These are phyloP conservation scores for Tetrax tetrax DNA, from an alignment of 2,113 vertebrate genomes.

Conservation along the genomic window DNA sequence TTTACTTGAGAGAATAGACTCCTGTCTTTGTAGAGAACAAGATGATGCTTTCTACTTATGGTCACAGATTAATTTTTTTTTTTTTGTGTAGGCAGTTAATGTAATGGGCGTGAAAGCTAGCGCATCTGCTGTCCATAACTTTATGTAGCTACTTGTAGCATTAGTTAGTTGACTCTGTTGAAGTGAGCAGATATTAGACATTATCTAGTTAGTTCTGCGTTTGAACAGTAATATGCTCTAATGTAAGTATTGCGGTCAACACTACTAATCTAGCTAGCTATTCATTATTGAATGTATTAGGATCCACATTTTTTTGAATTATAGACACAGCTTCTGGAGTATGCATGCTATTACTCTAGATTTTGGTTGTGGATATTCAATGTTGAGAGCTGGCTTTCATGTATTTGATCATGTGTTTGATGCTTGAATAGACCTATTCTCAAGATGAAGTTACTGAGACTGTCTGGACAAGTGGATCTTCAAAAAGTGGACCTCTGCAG, in stretches of 20 bases:
- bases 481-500: conserved; percentile 82
- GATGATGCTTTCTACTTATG: not conserved
- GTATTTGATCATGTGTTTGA: conserved; percentile 74
- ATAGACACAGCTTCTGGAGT: not conserved
- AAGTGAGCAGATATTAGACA: not conserved
- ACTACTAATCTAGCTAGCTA: not conserved
- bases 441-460: conserved; percentile 78
- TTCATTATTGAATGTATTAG: not conserved
- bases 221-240: not conserved
- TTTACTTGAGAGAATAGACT: not conserved
- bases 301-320: not conserved
- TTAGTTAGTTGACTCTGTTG: not conserved
- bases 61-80: not conserved
- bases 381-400: conserved; percentile 67
- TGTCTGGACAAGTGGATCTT: conserved; percentile 81
- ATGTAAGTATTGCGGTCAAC: not conserved
- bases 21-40: not conserved
- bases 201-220: not conserved
- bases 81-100: not conserved
- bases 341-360: conserved; percentile 38
- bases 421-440: conserved; percentile 80
- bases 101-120: not conserved
- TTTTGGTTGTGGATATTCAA: conserved; percentile 37
- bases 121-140: not conserved
- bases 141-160: not conserved